phyloP scores from a whole-genome alignment of 2,888 invertebrate genomes.

The Mechanitis messenoides region DNA sequence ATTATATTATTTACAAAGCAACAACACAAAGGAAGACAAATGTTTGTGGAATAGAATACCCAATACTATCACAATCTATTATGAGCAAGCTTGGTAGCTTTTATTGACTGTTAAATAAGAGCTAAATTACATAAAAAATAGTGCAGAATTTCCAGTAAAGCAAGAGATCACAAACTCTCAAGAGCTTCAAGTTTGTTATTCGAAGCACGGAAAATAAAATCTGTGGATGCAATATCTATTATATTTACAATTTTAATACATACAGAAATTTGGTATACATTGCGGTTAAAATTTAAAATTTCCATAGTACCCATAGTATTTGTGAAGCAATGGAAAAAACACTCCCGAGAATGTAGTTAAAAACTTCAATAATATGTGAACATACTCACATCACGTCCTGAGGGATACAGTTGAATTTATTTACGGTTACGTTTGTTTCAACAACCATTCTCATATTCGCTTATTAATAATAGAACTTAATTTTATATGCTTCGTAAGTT shows the following conservation, averaged over 20 bases:
- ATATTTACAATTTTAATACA: slow-evolving; percentile 14
- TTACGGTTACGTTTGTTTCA: slow-evolving; percentile 36
- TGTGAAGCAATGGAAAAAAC: slow-evolving; percentile 4
- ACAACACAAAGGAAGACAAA: too few species aligned
- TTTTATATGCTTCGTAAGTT: too few species aligned
- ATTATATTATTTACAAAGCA: too few species aligned
- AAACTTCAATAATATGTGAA: slow-evolving; percentile 3
- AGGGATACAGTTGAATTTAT: slow-evolving; percentile 33
- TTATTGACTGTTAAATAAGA: too few species aligned
- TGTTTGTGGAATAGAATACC: too few species aligned
- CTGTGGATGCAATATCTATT: slow-evolving; percentile 13
- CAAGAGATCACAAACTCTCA: too few species aligned
- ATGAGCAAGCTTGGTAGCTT: too few species aligned
- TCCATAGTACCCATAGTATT: not conserved
- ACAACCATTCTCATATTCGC: slow-evolving; percentile 27
- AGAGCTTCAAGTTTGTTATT: not conserved
- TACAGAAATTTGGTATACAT: slow-evolving; percentile 8
- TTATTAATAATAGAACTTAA: slow-evolving; percentile 18
- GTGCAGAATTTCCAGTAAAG: too few species aligned
- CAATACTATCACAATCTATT: too few species aligned
- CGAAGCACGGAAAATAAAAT: too few species aligned
- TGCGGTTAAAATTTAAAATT: not conserved
- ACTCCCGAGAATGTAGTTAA: not conserved
- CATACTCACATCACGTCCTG: slow-evolving; percentile 31
- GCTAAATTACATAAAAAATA: too few species aligned